A percentile compares a stretch with the other conserved stretches of the same genome.
phyloP scores from a whole-genome alignment of 2,113 vertebrate species.

The Sakesphorus luctuosus region DNA sequence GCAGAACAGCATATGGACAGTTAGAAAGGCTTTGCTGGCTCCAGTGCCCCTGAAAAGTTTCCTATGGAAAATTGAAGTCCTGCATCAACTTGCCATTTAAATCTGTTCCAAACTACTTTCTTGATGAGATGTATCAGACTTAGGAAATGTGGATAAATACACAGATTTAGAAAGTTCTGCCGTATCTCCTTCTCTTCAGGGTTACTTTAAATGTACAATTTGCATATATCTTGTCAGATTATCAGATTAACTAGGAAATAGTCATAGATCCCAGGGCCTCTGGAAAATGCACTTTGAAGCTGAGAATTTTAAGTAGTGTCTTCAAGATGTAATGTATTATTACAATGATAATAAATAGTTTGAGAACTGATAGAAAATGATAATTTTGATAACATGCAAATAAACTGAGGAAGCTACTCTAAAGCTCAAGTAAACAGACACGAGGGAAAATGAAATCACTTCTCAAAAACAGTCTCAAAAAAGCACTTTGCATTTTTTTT shows the following conservation, averaged over 20 bases:
- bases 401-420: background rate
- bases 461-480: background rate
- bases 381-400: background rate
- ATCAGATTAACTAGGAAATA: background rate
- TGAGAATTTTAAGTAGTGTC: background rate
- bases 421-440: background rate
- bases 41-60: background rate
- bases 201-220: background rate
- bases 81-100: background rate
- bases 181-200: background rate
- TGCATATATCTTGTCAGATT: background rate
- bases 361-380: background rate
- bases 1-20: background rate
- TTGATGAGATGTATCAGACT: background rate
- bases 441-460: background rate
- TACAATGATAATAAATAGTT: background rate
- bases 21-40: background rate
- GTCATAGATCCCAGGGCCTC: background rate
- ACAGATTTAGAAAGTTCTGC: background rate
- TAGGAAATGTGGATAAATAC: background rate
- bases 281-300: background rate
- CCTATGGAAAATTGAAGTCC: background rate
- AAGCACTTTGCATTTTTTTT: background rate
- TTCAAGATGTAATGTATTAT: background rate
- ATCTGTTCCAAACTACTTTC: background rate